These are phyloP conservation scores for Neolamprologus brichardi DNA, from an alignment of 2,113 vertebrate genomes.

Conservation along the genomic window DNA sequence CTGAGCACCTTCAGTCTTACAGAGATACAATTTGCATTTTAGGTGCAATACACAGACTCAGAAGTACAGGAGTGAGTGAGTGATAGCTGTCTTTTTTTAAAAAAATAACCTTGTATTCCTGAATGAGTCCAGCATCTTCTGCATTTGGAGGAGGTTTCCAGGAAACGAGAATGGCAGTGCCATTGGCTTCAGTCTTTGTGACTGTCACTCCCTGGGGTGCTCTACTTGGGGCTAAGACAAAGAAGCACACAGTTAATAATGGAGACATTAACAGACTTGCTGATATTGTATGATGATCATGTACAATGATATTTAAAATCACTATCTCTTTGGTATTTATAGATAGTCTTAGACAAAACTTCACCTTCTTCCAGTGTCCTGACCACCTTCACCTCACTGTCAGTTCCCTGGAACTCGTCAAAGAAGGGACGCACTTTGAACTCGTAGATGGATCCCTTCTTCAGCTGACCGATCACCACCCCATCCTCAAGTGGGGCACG, in stretches of 20 bases:
- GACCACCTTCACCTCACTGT: conserved; percentile 89
- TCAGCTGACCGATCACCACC: conserved; percentile 80
- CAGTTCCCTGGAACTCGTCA: conserved; percentile 93
- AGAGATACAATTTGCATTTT: background rate
- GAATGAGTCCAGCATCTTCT: conserved; percentile 85
- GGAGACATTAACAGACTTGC: background rate
- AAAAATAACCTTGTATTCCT: conserved; percentile 86
- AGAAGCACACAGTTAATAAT: background rate
- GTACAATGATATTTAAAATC: background rate
- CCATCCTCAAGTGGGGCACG: conserved; percentile 79
- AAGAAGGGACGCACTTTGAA: conserved; percentile 94
- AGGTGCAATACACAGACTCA: background rate
- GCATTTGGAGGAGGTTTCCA: conserved; percentile 91
- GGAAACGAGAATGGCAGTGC: conserved; percentile 87
- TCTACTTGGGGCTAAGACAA: conserved; percentile 80
- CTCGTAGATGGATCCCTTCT: conserved; percentile 86
- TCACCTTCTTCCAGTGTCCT: conserved; percentile 90
- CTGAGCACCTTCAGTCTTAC: background rate
- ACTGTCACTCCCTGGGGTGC: conserved; percentile 91
- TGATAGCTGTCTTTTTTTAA: background rate
- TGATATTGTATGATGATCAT: background rate
- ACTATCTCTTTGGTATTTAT: background rate
- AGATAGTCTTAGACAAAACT: background rate
- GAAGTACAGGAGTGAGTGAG: background rate
- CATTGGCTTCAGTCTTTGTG: conserved; percentile 86